These are phyloP conservation scores for Liasis olivaceus DNA, from an alignment of 2,797 vertebrate genomes.

Conservation along the genomic window DNA sequence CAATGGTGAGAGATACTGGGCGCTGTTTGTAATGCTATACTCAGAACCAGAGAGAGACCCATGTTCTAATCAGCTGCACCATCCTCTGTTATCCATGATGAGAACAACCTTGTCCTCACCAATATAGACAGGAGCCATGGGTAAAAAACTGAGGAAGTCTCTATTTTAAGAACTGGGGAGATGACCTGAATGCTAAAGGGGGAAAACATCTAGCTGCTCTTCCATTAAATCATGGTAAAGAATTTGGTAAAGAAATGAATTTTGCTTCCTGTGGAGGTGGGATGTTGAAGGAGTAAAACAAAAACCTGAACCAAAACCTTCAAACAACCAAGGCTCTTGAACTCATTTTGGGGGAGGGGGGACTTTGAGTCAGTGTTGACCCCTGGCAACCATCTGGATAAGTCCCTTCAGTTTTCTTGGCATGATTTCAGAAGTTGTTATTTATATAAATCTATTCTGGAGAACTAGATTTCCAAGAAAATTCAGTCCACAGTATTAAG, in stretches of 20 bases:
- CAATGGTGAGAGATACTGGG: neutral
- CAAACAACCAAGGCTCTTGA: too few relatives aligned
- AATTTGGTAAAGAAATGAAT: neutral
- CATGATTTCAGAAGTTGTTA: neutral
- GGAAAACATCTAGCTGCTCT: neutral
- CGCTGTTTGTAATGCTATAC: neutral
- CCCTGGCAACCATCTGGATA: too few relatives aligned
- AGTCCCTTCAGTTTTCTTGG: too few relatives aligned
- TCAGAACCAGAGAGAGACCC: neutral
- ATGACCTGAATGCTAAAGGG: neutral
- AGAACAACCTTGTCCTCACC: neutral
- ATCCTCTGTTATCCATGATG: neutral
- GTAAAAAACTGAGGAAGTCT: neutral
- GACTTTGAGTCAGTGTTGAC: too few relatives aligned
- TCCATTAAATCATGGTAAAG: neutral
- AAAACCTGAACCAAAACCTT: too few relatives aligned
- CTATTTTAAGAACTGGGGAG: neutral
- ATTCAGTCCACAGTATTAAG: neutral
- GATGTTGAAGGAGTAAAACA: too few relatives aligned
- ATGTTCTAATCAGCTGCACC: neutral
- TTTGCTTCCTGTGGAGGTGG: too few relatives aligned
- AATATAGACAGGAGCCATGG: neutral
- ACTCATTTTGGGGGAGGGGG: too few relatives aligned
- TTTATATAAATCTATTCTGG: neutral
- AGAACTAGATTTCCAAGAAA: neutral